Evolutionary conservation across 1,140 invertebrate genomes (phyloP), one percentile per base, ranked within the genome.

Genomic region (Helicoverpa armigera): DNA sequence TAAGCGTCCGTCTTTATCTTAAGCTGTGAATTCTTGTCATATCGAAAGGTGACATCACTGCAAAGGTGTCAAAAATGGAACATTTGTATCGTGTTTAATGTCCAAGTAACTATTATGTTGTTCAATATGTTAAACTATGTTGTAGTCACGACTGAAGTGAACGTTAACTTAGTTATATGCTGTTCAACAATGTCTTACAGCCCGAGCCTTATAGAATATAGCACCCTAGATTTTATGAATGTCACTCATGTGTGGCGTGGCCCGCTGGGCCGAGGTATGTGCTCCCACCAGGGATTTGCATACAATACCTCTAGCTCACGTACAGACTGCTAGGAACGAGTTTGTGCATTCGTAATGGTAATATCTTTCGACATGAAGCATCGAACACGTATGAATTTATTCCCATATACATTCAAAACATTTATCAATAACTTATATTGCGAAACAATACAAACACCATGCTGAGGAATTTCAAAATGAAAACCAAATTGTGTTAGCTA

Each of bases 211-310:
- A 58, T 35, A 61, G 3, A 54, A 13, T 43, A 61, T 43, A 61
- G n/a, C 18, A 50, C 73, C 56, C 16, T 35, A 70, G 23, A 70
- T 70, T 23, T 53, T 76, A 81, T 81, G 73, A 65, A 72, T 72
- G 75, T 65, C 80, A 82, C 43, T 56, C 70, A 73, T 73, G 70
- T 51, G 35, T 75, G 65, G 65, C 65, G 54, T 70, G 58, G 53
- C 18, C n/a, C 60, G 60, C 23, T 35, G 74, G 81, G 75, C 85
- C 82, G 82, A 78, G 74, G 80, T 82, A 77, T 76, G 56, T 73
- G 85, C 84, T 85, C 85, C 67, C 53, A 82, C 54, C 35, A 23
- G 51, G 51, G 51, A 93, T 93, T 92, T 86, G 83, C 91, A 93
- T 92, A 92, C 91, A 92, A 92, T 93, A 89, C 82, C 53, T 29